phyloP scores from a whole-genome alignment of 2,797 vertebrate genomes.

The Toxotes lorentzi region DNA sequence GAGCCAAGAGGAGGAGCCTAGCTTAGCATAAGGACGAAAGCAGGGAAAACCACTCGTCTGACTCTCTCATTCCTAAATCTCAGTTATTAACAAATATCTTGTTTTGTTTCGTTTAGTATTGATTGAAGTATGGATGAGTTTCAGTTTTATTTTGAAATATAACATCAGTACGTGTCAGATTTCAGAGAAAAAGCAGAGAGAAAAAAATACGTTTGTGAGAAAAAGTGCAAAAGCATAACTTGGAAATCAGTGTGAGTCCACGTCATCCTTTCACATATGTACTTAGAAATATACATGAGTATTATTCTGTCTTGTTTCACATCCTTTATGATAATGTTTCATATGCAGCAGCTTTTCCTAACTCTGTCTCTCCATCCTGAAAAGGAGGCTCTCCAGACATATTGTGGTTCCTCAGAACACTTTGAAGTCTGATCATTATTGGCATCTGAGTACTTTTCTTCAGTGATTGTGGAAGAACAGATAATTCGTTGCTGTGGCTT shows the following conservation, averaged over 20 bases:
- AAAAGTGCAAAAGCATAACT: no score
- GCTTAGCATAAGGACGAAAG: no score
- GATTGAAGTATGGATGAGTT: background rate
- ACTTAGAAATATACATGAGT: no score
- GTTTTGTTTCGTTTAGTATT: background rate
- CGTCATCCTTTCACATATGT: background rate
- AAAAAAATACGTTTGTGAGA: background rate
- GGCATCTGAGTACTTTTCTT: no score
- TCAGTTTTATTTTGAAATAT: background rate
- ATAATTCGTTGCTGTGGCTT: background rate
- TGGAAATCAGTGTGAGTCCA: background rate
- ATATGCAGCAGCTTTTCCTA: background rate
- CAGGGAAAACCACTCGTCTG: background rate
- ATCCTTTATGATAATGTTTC: background rate
- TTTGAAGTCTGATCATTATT: background rate
- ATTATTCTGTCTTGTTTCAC: constrained; percentile 2
- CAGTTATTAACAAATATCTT: background rate
- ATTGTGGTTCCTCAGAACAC: no score
- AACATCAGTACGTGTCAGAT: background rate
- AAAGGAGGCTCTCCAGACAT: background rate
- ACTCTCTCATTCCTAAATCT: background rate
- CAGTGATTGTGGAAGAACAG: background rate
- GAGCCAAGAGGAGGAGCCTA: background rate
- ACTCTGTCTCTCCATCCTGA: background rate
- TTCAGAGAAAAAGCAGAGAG: background rate